These are phyloP conservation scores for Pogoniulus pusillus DNA, from an alignment of 2,797 vertebrate genomes.

Conservation along the genomic window DNA sequence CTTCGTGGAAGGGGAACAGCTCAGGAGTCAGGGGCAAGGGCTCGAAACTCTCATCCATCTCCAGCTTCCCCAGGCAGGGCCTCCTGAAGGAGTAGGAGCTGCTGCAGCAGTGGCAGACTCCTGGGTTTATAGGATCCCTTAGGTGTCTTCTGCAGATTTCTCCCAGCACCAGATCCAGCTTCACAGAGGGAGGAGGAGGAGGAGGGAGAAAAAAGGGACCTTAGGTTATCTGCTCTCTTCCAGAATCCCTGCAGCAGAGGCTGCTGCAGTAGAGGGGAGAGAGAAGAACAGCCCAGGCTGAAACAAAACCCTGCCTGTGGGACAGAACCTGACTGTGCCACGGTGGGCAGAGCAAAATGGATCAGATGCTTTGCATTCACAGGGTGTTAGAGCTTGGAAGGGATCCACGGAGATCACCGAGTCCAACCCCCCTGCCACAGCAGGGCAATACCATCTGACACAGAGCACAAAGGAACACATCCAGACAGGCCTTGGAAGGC, in stretches of 20 bases:
- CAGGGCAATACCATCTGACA: no score
- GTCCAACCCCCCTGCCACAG: no score
- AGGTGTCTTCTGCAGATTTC: conserved; percentile 60
- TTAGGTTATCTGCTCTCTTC: neutral
- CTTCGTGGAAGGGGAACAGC: conserved; percentile 1
- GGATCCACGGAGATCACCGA: no score
- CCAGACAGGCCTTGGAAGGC: no score
- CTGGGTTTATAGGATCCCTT: neutral
- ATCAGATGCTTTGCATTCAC: neutral
- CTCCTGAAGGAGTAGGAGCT: conserved; percentile 40
- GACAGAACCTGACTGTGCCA: no score
- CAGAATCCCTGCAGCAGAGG: neutral
- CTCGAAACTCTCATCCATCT: neutral
- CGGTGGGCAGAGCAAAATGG: neutral
- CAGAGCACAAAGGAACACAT: no score
- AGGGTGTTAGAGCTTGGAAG: no score
- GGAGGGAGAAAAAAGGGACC: neutral
- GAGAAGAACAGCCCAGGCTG: neutral
- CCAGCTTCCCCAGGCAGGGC: conserved; percentile 47
- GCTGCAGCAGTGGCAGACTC: conserved; percentile 58
- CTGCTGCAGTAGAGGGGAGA: neutral
- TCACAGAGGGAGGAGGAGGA: neutral
- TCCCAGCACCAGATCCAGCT: conserved; percentile 63
- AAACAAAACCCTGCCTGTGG: neutral
- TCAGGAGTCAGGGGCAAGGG: conserved; percentile 14